Percentiles rank a stretch among this genome's conserved stretches.
These are phyloP conservation scores for Helostoma temminkii DNA, from an alignment of 2,797 vertebrate species.

Conservation along the genomic window DNA sequence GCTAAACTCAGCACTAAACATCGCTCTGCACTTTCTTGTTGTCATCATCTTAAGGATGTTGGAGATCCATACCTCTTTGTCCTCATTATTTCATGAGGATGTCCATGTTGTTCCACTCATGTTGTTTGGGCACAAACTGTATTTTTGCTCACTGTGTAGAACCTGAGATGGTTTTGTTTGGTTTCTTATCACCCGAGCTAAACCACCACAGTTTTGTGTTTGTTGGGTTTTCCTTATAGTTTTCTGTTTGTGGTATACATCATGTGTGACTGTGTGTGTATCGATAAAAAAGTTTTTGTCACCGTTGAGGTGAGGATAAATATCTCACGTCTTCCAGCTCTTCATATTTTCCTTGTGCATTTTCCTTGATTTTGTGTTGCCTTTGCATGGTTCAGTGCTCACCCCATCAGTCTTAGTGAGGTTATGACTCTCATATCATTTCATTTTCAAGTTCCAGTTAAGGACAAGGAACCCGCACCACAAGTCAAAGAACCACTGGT, in stretches of 20 bases:
- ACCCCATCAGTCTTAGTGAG: constrained; percentile 9
- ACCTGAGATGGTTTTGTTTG: constrained; percentile 26
- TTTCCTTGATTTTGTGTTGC: constrained; percentile 22
- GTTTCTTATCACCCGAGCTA: constrained; percentile 24
- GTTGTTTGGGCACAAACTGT: constrained; percentile 55
- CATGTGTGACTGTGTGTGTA: neutral
- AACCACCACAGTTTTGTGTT: constrained; percentile 24
- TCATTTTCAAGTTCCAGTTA: constrained; percentile 72
- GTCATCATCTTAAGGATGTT: constrained; percentile 18
- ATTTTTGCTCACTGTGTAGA: constrained; percentile 20
- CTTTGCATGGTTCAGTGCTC: constrained; percentile 35
- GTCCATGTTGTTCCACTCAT: constrained; percentile 67
- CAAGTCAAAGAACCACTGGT: constrained; percentile 50
- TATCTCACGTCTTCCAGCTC: constrained; percentile 17
- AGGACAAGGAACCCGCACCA: constrained; percentile 56
- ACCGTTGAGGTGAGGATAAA: neutral
- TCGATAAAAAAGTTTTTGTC: neutral
- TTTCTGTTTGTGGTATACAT: constrained; percentile 27
- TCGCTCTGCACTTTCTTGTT: constrained; percentile 26
- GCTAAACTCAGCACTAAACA: constrained; percentile 60
- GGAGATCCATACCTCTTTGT: constrained; percentile 27
- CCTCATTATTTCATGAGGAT: constrained; percentile 27
- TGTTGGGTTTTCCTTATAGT: constrained; percentile 3
- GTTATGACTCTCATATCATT: constrained; percentile 63
- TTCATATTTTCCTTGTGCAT: constrained; percentile 21